These are phyloP conservation scores for Otolemur crassicaudatus DNA, from an alignment of 2,797 vertebrate genomes.

Conservation along the genomic window DNA sequence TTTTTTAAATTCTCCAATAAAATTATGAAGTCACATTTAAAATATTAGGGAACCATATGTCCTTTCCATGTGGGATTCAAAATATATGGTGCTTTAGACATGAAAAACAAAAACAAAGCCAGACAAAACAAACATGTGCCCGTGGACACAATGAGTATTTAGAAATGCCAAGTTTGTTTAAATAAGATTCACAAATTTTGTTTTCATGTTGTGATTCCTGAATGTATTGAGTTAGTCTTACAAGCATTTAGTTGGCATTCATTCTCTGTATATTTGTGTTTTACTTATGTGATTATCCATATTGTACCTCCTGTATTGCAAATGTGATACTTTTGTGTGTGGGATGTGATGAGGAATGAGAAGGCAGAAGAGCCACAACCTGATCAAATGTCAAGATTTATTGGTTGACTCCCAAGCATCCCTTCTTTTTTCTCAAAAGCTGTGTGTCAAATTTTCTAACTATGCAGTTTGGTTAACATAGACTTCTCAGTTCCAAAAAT, in stretches of 20 bases:
- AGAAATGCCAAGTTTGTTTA: conserved; percentile 33
- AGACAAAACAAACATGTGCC: not conserved
- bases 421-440: not conserved
- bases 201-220: conserved; percentile 51
- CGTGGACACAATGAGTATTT: conserved; percentile 3
- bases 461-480: not conserved
- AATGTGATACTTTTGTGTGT: not conserved
- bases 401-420: not conserved
- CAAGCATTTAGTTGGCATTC: not conserved
- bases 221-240: conserved; percentile 10
- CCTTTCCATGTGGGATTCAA: conserved; percentile 20
- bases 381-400: not conserved
- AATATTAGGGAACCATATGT: conserved; percentile 7
- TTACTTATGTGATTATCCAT: not conserved
- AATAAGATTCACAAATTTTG: not conserved
- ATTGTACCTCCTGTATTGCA: not conserved
- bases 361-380: not conserved
- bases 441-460: not conserved
- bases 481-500: not conserved
- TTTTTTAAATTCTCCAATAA: not conserved
- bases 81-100: not conserved
- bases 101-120: not conserved
- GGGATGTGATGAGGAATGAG: not conserved
- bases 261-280: not conserved
- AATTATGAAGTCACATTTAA: conserved; percentile 9